Conservation (phyloP, 1,140 invertebrate species). For the Aphelinus atriplicis region DNA sequence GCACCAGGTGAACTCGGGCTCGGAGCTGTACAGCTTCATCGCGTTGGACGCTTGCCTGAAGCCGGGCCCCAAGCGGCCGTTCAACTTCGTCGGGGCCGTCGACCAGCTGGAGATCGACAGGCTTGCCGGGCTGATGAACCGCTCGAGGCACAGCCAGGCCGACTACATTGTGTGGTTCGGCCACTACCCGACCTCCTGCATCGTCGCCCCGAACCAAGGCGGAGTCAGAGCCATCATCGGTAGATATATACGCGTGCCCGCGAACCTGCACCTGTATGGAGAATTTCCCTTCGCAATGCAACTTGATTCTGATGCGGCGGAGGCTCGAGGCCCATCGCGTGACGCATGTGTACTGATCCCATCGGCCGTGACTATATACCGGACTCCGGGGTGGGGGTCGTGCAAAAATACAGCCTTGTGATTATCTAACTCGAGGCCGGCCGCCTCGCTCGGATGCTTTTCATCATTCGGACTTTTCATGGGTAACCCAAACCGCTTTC, state of each 20-base stretch:
- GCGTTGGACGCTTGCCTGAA: conserved; percentile 89
- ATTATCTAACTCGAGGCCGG: no score
- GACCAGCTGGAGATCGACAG: conserved; percentile 70
- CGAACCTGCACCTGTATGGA: no score
- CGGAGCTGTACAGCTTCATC: conserved; percentile 76
- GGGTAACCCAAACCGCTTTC: no score
- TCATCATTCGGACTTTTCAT: no score
- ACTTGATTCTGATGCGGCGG: no score
- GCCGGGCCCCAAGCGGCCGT: conserved; percentile 86
- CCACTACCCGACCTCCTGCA: conserved; percentile 92
- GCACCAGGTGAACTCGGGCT: conserved; percentile 70
- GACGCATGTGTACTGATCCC: no score
- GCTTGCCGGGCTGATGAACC: conserved; percentile 66
- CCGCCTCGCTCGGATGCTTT: no score
- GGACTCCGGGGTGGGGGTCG: no score
- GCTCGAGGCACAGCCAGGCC: conserved; percentile 61
- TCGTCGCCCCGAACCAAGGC: conserved; percentile 72
- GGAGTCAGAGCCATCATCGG: conserved; percentile 71
- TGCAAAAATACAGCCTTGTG: no score
- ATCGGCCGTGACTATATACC: no score
- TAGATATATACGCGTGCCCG: conserved; percentile 28
- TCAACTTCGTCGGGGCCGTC: conserved; percentile 90
- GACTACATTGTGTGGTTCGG: conserved; percentile 87
- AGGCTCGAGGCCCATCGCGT: no score
- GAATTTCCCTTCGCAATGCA: no score